These are phyloP conservation scores for Probosciger aterrimus DNA, from an alignment of 2,113 vertebrate species.

Conservation along the genomic window DNA sequence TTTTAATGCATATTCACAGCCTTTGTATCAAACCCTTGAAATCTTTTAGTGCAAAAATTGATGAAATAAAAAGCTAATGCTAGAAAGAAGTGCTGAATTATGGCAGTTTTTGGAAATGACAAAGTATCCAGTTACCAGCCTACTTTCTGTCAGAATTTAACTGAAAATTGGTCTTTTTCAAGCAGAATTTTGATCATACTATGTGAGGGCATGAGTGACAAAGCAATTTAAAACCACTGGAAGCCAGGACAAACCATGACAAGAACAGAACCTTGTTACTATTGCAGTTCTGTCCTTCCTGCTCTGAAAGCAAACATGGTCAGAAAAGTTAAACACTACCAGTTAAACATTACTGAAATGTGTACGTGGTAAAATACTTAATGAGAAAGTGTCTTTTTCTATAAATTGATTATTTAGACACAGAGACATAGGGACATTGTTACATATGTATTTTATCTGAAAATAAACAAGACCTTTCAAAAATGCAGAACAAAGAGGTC, in stretches of 20 bases:
- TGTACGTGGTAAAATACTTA: background rate
- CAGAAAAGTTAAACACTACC: background rate
- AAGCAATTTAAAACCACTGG: background rate
- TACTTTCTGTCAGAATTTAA: background rate
- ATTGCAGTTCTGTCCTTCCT: background rate
- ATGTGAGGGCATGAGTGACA: background rate
- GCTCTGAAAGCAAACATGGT: background rate
- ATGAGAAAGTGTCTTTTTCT: background rate
- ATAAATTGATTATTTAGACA: background rate
- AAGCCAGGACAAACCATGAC: background rate
- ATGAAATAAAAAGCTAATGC: background rate
- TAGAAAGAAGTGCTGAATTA: background rate
- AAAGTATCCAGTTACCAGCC: background rate
- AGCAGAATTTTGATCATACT: background rate
- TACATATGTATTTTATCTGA: background rate
- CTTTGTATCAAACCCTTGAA: background rate
- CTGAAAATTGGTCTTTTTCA: background rate
- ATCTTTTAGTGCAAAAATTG: background rate
- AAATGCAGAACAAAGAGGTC: background rate
- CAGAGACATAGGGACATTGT: background rate
- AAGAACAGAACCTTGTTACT: background rate
- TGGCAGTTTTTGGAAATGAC: background rate
- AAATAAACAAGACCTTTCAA: background rate
- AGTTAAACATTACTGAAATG: background rate
- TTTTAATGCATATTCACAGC: background rate